Evolutionary conservation across 2,113 vertebrate genomes (phyloP).

Genomic region (Mirza zaza): DNA sequence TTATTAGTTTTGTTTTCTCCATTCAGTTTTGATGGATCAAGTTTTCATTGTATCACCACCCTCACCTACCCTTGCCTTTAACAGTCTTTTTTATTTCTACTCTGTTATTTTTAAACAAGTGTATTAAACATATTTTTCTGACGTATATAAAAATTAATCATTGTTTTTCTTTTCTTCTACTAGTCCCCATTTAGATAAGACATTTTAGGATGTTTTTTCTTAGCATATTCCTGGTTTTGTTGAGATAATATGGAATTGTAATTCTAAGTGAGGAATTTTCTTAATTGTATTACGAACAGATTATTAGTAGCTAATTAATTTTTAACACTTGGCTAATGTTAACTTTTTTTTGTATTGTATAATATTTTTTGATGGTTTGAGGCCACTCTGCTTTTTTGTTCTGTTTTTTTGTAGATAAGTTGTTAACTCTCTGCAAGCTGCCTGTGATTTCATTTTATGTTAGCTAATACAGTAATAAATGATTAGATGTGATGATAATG

Average conservation of each 20-base stretch:
- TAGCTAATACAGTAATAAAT: neutral
- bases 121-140: neutral
- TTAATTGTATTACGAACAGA: neutral
- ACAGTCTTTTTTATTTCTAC: neutral
- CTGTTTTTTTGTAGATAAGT: neutral
- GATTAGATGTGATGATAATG: neutral
- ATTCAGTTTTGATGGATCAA: neutral
- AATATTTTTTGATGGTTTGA: neutral
- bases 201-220: constrained; percentile 23
- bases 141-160: neutral
- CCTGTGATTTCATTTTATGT: neutral
- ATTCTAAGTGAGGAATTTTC: neutral
- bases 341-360: neutral
- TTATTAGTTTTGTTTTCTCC: neutral
- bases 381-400: neutral
- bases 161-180: neutral
- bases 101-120: neutral
- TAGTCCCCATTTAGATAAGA: neutral
- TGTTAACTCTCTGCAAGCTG: neutral
- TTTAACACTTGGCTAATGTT: neutral
- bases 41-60: neutral
- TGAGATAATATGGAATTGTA: neutral
- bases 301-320: neutral
- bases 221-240: neutral
- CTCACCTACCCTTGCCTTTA: neutral